These are phyloP conservation scores for Megaleporinus macrocephalus DNA, from an alignment of 2,113 vertebrate genomes.

Conservation along the genomic window DNA sequence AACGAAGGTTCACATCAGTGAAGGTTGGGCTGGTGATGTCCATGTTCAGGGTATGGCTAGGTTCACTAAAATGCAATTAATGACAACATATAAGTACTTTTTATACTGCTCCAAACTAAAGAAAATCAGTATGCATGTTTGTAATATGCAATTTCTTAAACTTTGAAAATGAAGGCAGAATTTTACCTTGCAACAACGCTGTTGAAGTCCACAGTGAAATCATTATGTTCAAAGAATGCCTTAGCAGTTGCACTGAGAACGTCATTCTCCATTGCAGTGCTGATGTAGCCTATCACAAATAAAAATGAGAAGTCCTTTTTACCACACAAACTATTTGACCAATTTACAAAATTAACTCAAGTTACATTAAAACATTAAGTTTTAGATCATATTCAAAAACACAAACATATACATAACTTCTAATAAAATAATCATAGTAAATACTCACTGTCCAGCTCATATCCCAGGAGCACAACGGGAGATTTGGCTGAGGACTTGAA, in stretches of 20 bases:
- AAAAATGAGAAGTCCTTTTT: neutral
- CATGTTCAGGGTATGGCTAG: conserved; percentile 67
- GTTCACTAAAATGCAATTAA: conserved; percentile 67
- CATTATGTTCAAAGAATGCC: conserved; percentile 78
- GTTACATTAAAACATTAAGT: too few relatives aligned
- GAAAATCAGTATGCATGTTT: neutral
- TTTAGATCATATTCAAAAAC: neutral
- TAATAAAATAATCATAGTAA: neutral
- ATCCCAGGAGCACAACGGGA: conserved; percentile 81
- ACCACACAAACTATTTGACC: neutral
- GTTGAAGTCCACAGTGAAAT: conserved; percentile 78
- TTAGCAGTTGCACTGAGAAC: conserved; percentile 63
- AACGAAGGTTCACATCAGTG: conserved; percentile 77
- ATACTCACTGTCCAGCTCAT: conserved; percentile 87
- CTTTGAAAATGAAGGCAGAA: neutral
- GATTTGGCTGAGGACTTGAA: conserved; percentile 85
- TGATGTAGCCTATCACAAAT: conserved; percentile 75
- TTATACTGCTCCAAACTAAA: neutral
- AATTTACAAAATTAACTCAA: neutral
- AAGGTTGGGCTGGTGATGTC: conserved; percentile 85
- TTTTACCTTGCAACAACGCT: conserved; percentile 77
- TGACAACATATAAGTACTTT: conserved; percentile 6
- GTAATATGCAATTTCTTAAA: neutral
- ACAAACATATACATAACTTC: neutral
- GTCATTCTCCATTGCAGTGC: conserved; percentile 67